Percentiles rank a stretch among this genome's conserved stretches.
phyloP scores from a whole-genome alignment of 1,140 invertebrate genomes.

The Heterodera carotae region DNA sequence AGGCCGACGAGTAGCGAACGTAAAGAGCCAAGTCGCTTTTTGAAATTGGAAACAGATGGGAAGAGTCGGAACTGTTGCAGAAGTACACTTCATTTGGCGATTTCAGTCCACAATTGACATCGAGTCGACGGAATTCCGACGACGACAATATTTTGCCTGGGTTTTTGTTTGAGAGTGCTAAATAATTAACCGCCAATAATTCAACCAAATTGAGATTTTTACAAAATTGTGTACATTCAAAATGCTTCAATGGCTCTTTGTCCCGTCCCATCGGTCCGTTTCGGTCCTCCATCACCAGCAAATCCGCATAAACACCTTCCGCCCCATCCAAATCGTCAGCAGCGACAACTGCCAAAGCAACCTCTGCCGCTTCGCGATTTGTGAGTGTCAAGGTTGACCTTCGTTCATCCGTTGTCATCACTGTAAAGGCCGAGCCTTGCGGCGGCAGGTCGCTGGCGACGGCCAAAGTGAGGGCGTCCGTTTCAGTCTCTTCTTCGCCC shows the following conservation, averaged over 20 bases:
- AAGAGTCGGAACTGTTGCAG: slow-evolving; percentile 21
- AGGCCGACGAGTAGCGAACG: slow-evolving; percentile 28
- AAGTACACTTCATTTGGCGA: slow-evolving; percentile 52
- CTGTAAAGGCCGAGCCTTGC: not conserved
- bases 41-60: slow-evolving; percentile 15
- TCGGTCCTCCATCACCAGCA: slow-evolving; percentile 11
- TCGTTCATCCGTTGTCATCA: slow-evolving; percentile 7
- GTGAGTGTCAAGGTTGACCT: not conserved
- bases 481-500: not conserved
- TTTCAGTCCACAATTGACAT: slow-evolving; percentile 43
- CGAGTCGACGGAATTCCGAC: slow-evolving; percentile 15
- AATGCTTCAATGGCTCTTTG: slow-evolving; percentile 5
- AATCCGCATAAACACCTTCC: slow-evolving; percentile 10
- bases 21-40: slow-evolving; percentile 32
- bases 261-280: not conserved
- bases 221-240: not conserved
- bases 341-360: not conserved
- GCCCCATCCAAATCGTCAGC: slow-evolving; percentile 20
- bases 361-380: not conserved
- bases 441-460: slow-evolving; percentile 3
- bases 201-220: not conserved
- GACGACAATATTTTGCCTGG: not conserved
- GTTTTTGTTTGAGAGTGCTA: slow-evolving; percentile 1
- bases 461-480: not conserved
- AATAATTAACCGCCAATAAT: not conserved